Conservation (phyloP, 2,888 invertebrate species). For the Opisthograptis luteolata region DNA sequence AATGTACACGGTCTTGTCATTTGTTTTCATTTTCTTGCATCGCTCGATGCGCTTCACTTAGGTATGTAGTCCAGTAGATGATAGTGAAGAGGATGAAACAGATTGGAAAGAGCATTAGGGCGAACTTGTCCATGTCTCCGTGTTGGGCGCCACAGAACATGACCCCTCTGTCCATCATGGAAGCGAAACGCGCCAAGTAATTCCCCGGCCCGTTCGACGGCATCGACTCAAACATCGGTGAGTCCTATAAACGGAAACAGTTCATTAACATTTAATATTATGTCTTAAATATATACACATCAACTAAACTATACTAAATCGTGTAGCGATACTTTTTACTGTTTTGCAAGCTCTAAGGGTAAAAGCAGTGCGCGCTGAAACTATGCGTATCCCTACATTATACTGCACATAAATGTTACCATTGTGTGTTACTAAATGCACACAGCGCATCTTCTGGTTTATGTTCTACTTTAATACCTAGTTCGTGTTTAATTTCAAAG, state of each 20-base stretch:
- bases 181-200: conserved; percentile 61
- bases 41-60: conserved; percentile 80
- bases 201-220: conserved; percentile 55
- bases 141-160: conserved; percentile 86
- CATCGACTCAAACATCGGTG: conserved; percentile 74
- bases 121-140: conserved; percentile 84
- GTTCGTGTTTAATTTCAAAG: neutral
- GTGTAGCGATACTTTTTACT: conserved; percentile 11
- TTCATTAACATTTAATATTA: conserved; percentile 2
- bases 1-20: conserved; percentile 46
- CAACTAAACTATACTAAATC: conserved; percentile 13
- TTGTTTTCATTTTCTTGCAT: conserved; percentile 41
- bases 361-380: conserved; percentile 23
- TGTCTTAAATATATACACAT: conserved; percentile 24
- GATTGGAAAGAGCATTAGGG: conserved; percentile 85
- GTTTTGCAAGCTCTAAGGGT: conserved; percentile 11
- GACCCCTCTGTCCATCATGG: conserved; percentile 79
- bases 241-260: conserved; percentile 62
- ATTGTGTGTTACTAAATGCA: conserved; percentile 7
- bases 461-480: neutral
- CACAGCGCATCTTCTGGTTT: conserved; percentile 1
- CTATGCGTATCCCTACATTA: neutral
- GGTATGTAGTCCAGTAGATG: conserved; percentile 86
- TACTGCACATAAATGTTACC: neutral
- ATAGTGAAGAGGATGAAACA: conserved; percentile 84